Base-by-base conservation (phyloP, 2,113 vertebrate genomes). In the Vulpes ferrilata region DNA sequence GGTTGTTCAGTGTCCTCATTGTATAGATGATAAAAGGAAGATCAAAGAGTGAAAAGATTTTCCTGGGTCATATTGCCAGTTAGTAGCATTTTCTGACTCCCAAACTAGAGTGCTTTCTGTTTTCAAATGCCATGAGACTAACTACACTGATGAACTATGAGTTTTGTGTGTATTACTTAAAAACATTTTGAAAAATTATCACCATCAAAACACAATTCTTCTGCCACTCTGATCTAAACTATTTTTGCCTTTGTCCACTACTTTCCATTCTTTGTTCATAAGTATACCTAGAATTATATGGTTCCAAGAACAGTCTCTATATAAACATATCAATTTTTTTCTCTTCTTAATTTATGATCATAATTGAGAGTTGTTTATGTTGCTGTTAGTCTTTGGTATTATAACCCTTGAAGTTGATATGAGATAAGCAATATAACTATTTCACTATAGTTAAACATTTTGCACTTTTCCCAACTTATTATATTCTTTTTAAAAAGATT, bases 111-210 rank as follows among this genome's bases (percentile, higher is more conserved):
- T 20, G 11, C 12, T 55, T 38, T 80, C 13, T 60, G 30, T 9
- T 62, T 74, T 55, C 48, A 57, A 19, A 16, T 64, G 57, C 43
- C 19, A 19, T 69, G 53, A 71, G 35, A 35, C 25, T 82, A 82
- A 60, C 32, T n/a, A 67, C 51, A 48, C 2, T 30, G n/a, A 9
- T n/a, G 22, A 30, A 25, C 5, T 67, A 22, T 57, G 69, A 25
- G 25, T 6, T 94, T 78, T 55, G 43, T 43, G 43, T 82, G 7
- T n/a, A 57, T 94, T 35, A 51, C 51, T 88, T 59, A 64, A 88
- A 57, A 90, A 81, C 13, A 84, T 48, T 74, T 69, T 88, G 22
- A 27, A 90, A 96, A 95, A 83, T 69, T 9, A 90, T 38, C 60
- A 86, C 27, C 48, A 59, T 38, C 38, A 87, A 69, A 88, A 89